Conservation (phyloP, 1,140 invertebrate species). For the Maniola jurtina region DNA sequence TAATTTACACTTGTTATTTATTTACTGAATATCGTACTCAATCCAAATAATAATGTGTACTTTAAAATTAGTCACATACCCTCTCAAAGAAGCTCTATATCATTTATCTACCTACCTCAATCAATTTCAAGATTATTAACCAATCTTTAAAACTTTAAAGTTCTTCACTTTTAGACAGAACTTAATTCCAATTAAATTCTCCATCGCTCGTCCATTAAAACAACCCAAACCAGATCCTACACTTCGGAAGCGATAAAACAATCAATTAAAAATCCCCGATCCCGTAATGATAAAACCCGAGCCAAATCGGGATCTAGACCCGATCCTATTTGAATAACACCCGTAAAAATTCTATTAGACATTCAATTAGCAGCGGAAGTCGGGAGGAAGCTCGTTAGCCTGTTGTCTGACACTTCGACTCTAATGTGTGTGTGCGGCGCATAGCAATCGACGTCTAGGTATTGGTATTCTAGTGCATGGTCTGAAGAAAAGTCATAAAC, state of each 20-base stretch:
- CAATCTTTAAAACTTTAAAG: no score
- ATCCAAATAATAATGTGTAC: no score
- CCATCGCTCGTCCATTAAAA: neutral
- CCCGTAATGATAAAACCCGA: conserved; percentile 24
- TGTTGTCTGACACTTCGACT: conserved; percentile 30
- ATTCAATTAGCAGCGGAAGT: conserved; percentile 56
- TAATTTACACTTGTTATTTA: no score
- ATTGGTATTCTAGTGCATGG: conserved; percentile 19
- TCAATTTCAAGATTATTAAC: no score
- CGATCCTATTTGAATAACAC: conserved; percentile 59
- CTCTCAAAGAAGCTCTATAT: no score
- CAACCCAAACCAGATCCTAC: conserved; percentile 4
- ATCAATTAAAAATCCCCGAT: conserved; percentile 22
- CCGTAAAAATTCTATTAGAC: conserved; percentile 55
- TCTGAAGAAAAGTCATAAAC: conserved; percentile 8
- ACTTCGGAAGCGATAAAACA: conserved; percentile 20
- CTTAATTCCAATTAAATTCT: no score
- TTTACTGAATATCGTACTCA: no score
- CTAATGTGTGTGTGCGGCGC: conserved; percentile 26
- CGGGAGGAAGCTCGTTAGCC: conserved; percentile 41
- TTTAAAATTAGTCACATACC: no score
- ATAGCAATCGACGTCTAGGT: conserved; percentile 20
- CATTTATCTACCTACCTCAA: no score
- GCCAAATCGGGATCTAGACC: conserved; percentile 36
- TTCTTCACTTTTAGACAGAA: no score